phyloP scores from a whole-genome alignment of 2,888 invertebrate species.

The Microchrysa polita region DNA sequence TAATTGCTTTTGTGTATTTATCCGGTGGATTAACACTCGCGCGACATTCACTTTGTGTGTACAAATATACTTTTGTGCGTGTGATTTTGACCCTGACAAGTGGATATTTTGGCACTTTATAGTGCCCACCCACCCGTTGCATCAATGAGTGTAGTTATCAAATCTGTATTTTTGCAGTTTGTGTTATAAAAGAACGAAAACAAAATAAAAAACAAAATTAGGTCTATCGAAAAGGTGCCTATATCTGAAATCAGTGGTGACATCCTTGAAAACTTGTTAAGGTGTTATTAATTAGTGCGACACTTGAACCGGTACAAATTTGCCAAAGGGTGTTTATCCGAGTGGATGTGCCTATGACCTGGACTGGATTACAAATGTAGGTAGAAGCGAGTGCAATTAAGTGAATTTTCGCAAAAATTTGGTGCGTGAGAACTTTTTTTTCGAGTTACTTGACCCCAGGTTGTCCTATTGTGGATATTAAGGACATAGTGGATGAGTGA shows the following conservation, averaged over 20 bases:
- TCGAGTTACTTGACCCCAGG: background rate
- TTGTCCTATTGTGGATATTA: slow-evolving; percentile 17
- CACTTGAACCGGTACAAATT: background rate
- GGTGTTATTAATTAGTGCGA: no score
- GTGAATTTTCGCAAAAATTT: background rate
- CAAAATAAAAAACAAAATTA: no score
- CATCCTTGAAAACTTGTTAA: no score
- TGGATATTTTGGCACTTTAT: background rate
- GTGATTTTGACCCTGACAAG: slow-evolving; percentile 36
- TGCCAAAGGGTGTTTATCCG: background rate
- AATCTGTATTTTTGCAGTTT: background rate
- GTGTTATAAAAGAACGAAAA: no score
- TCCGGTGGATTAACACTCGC: slow-evolving; percentile 13
- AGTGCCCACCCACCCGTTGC: background rate
- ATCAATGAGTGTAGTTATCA: no score
- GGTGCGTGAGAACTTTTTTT: slow-evolving; percentile 20
- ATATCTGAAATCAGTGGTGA: no score
- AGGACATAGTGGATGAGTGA: slow-evolving; percentile 19
- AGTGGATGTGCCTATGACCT: no score
- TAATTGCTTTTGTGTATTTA: slow-evolving; percentile 1
- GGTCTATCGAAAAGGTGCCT: no score
- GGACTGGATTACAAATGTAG: slow-evolving; percentile 1
- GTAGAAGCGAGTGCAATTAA: slow-evolving; percentile 20
- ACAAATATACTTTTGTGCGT: no score
- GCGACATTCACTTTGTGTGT: background rate